phyloP scores from a whole-genome alignment of 2,888 invertebrate genomes.

The Graphium colonna region DNA sequence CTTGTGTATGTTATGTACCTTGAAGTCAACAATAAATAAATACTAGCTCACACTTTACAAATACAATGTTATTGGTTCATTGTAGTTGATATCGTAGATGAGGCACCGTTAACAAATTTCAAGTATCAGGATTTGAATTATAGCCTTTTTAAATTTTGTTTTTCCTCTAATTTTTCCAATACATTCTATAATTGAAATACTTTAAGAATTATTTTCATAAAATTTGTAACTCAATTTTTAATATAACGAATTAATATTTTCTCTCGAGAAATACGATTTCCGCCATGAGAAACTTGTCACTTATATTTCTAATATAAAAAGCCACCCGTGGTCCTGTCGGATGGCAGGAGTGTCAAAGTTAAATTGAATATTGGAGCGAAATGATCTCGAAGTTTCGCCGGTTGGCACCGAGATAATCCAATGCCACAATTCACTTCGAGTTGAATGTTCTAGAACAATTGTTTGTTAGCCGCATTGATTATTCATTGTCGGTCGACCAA shows the following conservation, averaged over 20 bases:
- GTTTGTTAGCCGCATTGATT: conserved; percentile 60
- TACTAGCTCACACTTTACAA: too few species aligned
- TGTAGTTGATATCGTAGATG: too few species aligned
- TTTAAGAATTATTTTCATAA: too few species aligned
- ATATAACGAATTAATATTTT: conserved; percentile 8
- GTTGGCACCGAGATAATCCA: conserved; percentile 71
- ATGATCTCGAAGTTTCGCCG: conserved; percentile 72
- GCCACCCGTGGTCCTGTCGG: conserved; percentile 65
- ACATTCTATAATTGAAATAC: too few species aligned
- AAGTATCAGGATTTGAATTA: too few species aligned
- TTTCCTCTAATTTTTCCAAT: too few species aligned
- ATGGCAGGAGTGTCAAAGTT: conserved; percentile 77
- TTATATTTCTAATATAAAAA: conserved; percentile 52
- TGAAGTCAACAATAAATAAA: too few species aligned
- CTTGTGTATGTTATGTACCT: too few species aligned
- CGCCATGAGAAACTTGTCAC: conserved; percentile 25
- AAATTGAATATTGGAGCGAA: conserved; percentile 78
- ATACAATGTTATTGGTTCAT: too few species aligned
- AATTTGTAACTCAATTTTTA: too few species aligned
- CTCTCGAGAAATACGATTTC: conserved; percentile 2
- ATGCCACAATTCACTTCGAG: conserved; percentile 70
- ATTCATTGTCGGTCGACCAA: conserved; percentile 49
- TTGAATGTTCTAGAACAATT: conserved; percentile 63
- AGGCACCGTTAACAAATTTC: too few species aligned
- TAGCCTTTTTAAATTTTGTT: too few species aligned